Evolutionary conservation across 1,140 invertebrate species (phyloP).

Genomic region (Zaprionus gabonicus): DNA sequence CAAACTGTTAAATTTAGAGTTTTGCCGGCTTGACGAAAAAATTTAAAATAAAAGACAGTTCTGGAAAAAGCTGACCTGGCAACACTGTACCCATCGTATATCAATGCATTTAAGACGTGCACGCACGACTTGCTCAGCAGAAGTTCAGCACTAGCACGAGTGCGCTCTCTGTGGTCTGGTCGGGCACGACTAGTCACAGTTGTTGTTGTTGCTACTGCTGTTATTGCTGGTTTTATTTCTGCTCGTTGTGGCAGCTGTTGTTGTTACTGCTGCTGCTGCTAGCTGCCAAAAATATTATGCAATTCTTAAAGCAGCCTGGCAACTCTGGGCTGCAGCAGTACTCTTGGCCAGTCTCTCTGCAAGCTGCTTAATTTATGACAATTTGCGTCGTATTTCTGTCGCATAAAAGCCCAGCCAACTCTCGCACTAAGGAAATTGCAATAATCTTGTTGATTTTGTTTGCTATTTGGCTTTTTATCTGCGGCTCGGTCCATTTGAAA

Average conservation of each 20-base stretch:
- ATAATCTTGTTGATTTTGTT: conserved; percentile 34
- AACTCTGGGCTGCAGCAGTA: conserved; percentile 23
- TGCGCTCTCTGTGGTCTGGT: conserved; percentile 17
- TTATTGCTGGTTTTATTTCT: conserved; percentile 14
- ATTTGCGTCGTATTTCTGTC: conserved; percentile 42
- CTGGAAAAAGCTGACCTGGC: too few species aligned
- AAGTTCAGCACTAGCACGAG: conserved; percentile 25
- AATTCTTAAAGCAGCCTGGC: conserved; percentile 49
- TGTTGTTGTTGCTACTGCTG: conserved; percentile 40
- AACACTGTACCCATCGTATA: too few species aligned
- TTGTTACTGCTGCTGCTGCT: conserved; percentile 46
- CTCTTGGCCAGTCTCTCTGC: conserved; percentile 22
- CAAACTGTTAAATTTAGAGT: too few species aligned
- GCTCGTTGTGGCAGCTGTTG: conserved; percentile 40
- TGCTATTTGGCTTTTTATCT: conserved; percentile 35
- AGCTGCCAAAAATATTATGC: conserved; percentile 64
- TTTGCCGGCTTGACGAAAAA: too few species aligned
- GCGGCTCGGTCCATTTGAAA: conserved; percentile 52
- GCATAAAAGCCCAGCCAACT: conserved; percentile 24
- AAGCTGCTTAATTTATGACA: conserved; percentile 63
- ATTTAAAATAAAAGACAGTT: too few species aligned
- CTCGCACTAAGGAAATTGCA: conserved; percentile 55
- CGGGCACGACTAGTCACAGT: conserved; percentile 12
- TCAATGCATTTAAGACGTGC: neutral
- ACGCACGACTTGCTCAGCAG: conserved; percentile 19